Evolutionary conservation across 2,888 invertebrate genomes (phyloP).

Genomic region (Drosophila emarginata): DNA sequence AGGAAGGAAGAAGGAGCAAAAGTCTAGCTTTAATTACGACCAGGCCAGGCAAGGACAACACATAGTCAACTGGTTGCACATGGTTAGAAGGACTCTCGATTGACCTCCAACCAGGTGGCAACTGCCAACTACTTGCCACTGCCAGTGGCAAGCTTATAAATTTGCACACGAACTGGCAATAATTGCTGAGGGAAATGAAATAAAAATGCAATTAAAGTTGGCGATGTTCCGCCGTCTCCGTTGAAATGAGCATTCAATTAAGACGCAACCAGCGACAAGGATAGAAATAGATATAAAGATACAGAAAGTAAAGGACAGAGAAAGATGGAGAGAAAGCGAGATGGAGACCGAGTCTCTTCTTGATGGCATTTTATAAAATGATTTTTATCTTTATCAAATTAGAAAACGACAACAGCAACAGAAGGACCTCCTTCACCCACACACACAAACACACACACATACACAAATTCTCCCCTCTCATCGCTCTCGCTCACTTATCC

Average conservation of each 20-base stretch:
- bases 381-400: slow-evolving; percentile 76
- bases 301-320: neutral
- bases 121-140: slow-evolving; percentile 29
- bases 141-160: slow-evolving; percentile 51
- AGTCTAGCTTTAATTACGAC: slow-evolving; percentile 65
- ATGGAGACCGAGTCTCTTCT: slow-evolving; percentile 22
- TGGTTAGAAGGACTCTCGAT: slow-evolving; percentile 44
- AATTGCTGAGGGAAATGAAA: slow-evolving; percentile 78
- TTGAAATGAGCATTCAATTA: slow-evolving; percentile 73
- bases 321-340: neutral
- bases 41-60: slow-evolving; percentile 30
- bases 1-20: slow-evolving; percentile 25
- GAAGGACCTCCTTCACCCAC: slow-evolving; percentile 4
- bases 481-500: slow-evolving; percentile 30
- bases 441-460: too few relatives aligned
- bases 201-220: slow-evolving; percentile 79
- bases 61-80: slow-evolving; percentile 46
- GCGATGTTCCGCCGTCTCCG: slow-evolving; percentile 42
- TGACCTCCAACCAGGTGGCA: slow-evolving; percentile 60
- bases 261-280: slow-evolving; percentile 35
- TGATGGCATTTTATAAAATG: slow-evolving; percentile 69
- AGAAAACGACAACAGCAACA: slow-evolving; percentile 65
- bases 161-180: slow-evolving; percentile 71
- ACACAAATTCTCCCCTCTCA: neutral
- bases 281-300: neutral